A percentile compares a stretch with the other conserved stretches of the same genome.
Conservation (phyloP, 2,888 invertebrate genomes). For the Hypomecis punctinalis region DNA sequence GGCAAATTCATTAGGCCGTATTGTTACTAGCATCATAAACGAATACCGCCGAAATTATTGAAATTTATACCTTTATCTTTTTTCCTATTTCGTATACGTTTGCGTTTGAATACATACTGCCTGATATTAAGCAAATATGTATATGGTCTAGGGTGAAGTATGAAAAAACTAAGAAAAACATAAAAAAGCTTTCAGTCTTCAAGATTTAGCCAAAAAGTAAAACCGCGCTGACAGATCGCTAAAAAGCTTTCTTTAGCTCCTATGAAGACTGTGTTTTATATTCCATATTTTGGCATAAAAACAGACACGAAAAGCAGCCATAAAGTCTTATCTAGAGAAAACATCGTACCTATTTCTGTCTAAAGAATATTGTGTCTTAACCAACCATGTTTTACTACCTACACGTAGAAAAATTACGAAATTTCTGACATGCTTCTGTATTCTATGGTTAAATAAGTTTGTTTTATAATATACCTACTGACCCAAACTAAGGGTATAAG, state of each 20-base stretch:
- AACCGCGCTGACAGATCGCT: background rate
- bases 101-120: too few species aligned
- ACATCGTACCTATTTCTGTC: background rate
- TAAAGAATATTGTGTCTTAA: background rate
- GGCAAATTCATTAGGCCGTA: too few species aligned
- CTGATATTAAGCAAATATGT: too few species aligned
- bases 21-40: background rate
- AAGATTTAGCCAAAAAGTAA: conserved; percentile 7
- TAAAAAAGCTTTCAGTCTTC: conserved; percentile 17
- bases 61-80: too few species aligned
- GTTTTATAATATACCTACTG: too few species aligned
- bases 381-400: background rate
- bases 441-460: too few species aligned
- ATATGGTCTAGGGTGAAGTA: too few species aligned
- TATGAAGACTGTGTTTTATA: conserved; percentile 18
- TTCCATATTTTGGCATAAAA: conserved; percentile 17
- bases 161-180: too few species aligned
- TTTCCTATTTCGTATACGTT: too few species aligned
- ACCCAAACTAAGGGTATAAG: too few species aligned
- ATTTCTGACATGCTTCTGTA: background rate
- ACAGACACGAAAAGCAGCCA: conserved; percentile 14
- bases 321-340: conserved; percentile 17
- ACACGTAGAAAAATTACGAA: background rate
- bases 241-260: conserved; percentile 13
- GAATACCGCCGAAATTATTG: background rate